A percentile compares a stretch with the other conserved stretches of the same genome.
Evolutionary conservation across 2,888 invertebrate genomes (phyloP).

Genomic region (Plebejus anna): DNA sequence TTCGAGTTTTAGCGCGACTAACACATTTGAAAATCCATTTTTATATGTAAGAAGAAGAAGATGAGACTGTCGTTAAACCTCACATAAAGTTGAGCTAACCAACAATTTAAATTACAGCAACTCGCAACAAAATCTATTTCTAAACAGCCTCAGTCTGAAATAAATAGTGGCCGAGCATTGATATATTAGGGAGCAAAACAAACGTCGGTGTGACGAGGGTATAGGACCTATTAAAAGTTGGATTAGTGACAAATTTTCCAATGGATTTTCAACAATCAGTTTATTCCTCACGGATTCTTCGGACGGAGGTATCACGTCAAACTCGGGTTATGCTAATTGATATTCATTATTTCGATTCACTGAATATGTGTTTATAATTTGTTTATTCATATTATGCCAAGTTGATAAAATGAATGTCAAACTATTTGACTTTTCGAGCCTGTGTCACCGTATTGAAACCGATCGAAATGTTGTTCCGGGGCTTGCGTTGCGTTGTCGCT

Average conservation of each 20-base stretch:
- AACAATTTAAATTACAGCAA: constrained; percentile 6
- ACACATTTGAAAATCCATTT: too few species aligned
- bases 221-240: constrained; percentile 35
- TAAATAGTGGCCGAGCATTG: constrained; percentile 31
- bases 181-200: constrained; percentile 31
- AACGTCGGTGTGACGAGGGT: constrained; percentile 35
- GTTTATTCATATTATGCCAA: background rate
- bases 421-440: too few species aligned
- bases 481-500: too few species aligned
- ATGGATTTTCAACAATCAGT: constrained; percentile 32
- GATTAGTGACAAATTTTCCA: constrained; percentile 40
- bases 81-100: background rate
- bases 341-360: background rate
- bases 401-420: too few species aligned
- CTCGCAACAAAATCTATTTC: constrained; percentile 26
- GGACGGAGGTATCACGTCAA: background rate
- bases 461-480: too few species aligned
- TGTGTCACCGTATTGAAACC: too few species aligned
- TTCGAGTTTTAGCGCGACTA: too few species aligned
- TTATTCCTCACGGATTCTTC: constrained; percentile 6
- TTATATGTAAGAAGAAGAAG: too few species aligned
- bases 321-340: background rate
- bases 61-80: too few species aligned
- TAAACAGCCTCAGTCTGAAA: constrained; percentile 21
- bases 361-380: background rate